Evolutionary conservation across 1,140 invertebrate species (phyloP), one percentile per base, ranked within the genome.

Genomic region (Ips nitidus): DNA sequence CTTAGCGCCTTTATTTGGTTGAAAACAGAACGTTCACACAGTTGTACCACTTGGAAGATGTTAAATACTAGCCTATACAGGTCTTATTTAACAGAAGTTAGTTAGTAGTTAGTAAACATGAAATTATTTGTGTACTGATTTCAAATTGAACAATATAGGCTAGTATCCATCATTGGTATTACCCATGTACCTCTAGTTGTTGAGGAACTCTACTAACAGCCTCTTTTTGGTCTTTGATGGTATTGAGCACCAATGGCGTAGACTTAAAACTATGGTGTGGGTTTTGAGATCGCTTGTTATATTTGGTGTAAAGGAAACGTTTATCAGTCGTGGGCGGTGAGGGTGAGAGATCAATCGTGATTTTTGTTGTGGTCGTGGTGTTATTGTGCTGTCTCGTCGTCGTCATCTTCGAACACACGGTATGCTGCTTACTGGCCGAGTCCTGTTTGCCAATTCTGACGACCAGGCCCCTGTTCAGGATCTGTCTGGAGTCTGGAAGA

Each of bases 301-400:
- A 71, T 73, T 74, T 75, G 71, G 75, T 63, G 55, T 69, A 71
- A 47, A 67, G 53, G 57, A 62, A 71, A 45, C 61, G 3, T 50
- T 57, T 52, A n/a, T 68, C 67, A 37, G 52, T 67, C n/a, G 68
- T 73, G 22, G 73, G 74, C 6, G 79, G 76, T 41, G 77, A 76
- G 36, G 80, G 80, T n/a, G 78, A 75, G n/a, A 81, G 71, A 71
- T 82, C 81, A 37, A 82, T 82, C 4, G 79, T 81, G 66, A 82
- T 82, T 76, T 80, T 82, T 4, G 80, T 82, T 4, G 79, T 80
- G 6, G 78, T 80, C 2, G 75, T 80, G 38, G 72, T 77, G 61
- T 72, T 75, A 45, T 73, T 76, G 5, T 71, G 73, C 58, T 80
- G 66, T 65, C 71, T 69, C 52, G 73, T 76, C 37, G 76, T 76